Conservation (phyloP, 2,797 vertebrate genomes). For the Echeneis naucrates region DNA sequence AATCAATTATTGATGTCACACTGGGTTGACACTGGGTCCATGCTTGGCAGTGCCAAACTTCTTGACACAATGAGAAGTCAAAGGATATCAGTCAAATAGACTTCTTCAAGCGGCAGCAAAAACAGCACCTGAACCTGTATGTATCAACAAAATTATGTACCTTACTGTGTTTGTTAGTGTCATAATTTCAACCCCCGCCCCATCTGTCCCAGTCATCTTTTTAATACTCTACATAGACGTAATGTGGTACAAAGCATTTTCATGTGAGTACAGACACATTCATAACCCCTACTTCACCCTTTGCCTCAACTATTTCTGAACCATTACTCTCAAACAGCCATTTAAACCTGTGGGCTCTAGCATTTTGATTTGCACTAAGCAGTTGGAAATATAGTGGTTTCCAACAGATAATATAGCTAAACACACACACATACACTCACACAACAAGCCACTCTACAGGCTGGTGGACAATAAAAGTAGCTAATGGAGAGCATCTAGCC, state of each 20-base stretch:
- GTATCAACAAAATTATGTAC: background rate
- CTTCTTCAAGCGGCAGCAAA: background rate
- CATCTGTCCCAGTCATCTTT: background rate
- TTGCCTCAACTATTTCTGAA: background rate
- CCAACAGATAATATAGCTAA: no score
- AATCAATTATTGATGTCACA: no score
- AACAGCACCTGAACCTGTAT: background rate
- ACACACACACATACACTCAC: background rate
- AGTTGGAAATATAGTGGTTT: no score
- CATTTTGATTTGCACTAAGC: no score
- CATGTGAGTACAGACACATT: background rate
- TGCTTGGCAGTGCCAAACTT: no score
- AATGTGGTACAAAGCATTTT: background rate
- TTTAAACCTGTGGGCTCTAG: no score
- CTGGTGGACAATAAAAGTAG: slow-evolving; percentile 35
- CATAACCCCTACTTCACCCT: background rate
- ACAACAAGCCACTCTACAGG: background rate
- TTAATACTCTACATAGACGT: background rate
- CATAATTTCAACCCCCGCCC: slow-evolving; percentile 4
- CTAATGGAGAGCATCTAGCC: slow-evolving; percentile 52
- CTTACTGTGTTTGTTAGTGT: background rate
- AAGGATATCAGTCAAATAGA: background rate
- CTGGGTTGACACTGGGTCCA: no score
- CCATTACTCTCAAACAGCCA: background rate
- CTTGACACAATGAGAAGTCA: no score